Evolutionary conservation across 1,140 invertebrate species (phyloP).

Genomic region (Tetragonula clypearis): DNA sequence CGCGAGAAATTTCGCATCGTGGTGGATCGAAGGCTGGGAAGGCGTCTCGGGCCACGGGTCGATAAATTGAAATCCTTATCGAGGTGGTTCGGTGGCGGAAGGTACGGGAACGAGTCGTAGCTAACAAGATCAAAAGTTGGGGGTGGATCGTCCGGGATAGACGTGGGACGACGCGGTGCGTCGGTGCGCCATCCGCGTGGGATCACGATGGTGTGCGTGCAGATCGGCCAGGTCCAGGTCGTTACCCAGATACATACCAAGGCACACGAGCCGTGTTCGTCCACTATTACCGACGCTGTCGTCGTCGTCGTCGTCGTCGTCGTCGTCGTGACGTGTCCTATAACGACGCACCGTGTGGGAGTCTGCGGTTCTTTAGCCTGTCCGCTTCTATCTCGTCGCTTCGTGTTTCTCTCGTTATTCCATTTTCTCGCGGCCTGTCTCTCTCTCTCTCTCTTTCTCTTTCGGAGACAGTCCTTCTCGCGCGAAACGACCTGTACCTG

Average conservation of each 20-base stretch:
- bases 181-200: slow-evolving; percentile 72
- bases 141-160: slow-evolving; percentile 68
- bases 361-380: slow-evolving; percentile 44
- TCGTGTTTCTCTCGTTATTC: slow-evolving; percentile 32
- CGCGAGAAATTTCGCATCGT: neutral
- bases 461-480: neutral
- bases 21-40: slow-evolving; percentile 49
- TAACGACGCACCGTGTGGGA: slow-evolving; percentile 65
- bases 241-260: slow-evolving; percentile 69
- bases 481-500: neutral
- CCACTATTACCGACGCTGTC: slow-evolving; percentile 61
- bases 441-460: neutral
- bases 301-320: slow-evolving; percentile 51
- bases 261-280: slow-evolving; percentile 59
- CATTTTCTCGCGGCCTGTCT: slow-evolving; percentile 35
- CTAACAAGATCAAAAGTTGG: slow-evolving; percentile 52
- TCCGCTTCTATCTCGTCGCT: slow-evolving; percentile 49
- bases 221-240: slow-evolving; percentile 65
- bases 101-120: slow-evolving; percentile 32
- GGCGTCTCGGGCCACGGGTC: slow-evolving; percentile 37
- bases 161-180: slow-evolving; percentile 74
- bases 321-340: slow-evolving; percentile 62
- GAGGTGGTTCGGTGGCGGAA: slow-evolving; percentile 8
- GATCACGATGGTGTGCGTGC: slow-evolving; percentile 69
- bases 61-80: slow-evolving; percentile 51